phyloP scores from a whole-genome alignment of 2,888 invertebrate species.

The Diarsia mendica region DNA sequence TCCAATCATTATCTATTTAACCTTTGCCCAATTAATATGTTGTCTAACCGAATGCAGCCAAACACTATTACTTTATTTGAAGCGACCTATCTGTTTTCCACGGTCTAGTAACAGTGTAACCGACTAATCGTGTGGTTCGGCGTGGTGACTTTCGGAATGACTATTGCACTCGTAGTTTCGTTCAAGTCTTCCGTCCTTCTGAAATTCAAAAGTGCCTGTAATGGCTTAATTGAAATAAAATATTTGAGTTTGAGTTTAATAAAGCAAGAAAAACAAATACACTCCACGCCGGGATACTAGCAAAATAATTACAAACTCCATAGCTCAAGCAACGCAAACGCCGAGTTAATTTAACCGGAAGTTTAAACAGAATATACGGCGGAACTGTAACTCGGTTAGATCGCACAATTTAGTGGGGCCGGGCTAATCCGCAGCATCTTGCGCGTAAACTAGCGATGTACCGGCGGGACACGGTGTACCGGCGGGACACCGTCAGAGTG shows the following conservation, averaged over 20 bases:
- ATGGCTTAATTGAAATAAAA: too few species aligned
- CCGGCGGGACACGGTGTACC: conserved; percentile 45
- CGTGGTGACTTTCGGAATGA: too few species aligned
- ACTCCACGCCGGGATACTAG: background rate
- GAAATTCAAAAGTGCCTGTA: too few species aligned
- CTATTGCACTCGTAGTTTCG: too few species aligned
- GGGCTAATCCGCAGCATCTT: conserved; percentile 65
- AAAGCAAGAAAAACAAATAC: background rate
- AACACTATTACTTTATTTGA: background rate
- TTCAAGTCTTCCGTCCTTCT: too few species aligned
- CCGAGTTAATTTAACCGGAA: conserved; percentile 54
- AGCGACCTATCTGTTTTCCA: background rate
- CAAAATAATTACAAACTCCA: conserved; percentile 41
- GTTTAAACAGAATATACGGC: conserved; percentile 59
- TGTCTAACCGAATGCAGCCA: background rate
- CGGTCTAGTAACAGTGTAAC: background rate
- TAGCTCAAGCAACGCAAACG: conserved; percentile 45
- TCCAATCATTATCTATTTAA: too few species aligned
- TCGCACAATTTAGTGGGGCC: conserved; percentile 63
- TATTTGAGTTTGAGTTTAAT: too few species aligned
- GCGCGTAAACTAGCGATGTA: conserved; percentile 61
- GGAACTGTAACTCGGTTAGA: conserved; percentile 56
- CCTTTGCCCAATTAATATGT: background rate
- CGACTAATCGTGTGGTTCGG: too few species aligned
- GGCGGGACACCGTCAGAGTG: conserved; percentile 33